Evolutionary conservation across 2,797 vertebrate species (phyloP), one percentile per base, ranked within the genome.

Genomic region (Sebastes glaucus): DNA sequence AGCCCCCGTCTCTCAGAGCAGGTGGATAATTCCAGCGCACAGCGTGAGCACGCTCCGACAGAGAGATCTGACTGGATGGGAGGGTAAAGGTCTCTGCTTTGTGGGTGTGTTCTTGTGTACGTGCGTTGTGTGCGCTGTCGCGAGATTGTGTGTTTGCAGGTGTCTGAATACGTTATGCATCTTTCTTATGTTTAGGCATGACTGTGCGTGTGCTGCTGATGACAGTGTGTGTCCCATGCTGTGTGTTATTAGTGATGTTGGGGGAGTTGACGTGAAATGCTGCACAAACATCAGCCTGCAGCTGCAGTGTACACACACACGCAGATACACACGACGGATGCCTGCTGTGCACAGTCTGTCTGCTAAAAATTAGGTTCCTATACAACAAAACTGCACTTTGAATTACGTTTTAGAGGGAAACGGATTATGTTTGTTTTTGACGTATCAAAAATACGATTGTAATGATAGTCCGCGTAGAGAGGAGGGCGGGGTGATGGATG

Each of bases 1-100:
- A 74, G 53, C 53, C n/a, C 28, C 33, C 4, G n/a, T 35, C 71
- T 76, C 33, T 78, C 46, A 56, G 82, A 86, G 33, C 86, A 87
- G 88, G 82, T 84, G 84, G 80, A 80, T 82, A 42, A 72, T 35
- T 77, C 72, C 68, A 67, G 67, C 23, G 56, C 49, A 63, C 78
- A 85, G 72, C 23, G 53, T 78, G 74, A 74, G 66, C 74, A 11
- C 8, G 3, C 70, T 73, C 46, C 73, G 4, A 65, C 52, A 65
- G 71, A 62, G 76, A 74, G 23, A 65, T 77, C 71, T 84, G 70
- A 84, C 76, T 82, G 74, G 83, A 81, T 33, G 33, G 30, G 71
- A 77, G 62, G 71, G 56, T 68, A 55, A 76, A 65, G 23, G 61
- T 62, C 72, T 66, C 38, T 16, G 61, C 27, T 33, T 67, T 22